Conservation (phyloP, 2,113 vertebrate species). For the Cygnus atratus region DNA sequence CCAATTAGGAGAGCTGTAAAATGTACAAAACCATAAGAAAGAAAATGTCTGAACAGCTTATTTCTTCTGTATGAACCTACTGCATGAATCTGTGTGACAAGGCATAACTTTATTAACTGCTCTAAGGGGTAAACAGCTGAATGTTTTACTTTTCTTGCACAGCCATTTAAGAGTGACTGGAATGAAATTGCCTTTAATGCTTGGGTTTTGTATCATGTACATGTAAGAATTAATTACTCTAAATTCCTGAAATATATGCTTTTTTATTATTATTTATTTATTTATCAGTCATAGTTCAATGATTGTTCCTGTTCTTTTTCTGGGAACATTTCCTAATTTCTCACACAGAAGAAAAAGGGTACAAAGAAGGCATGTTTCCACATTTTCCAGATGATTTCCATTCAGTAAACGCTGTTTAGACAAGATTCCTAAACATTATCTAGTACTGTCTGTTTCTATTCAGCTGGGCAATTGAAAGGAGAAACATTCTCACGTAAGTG, state of each 20-base stretch:
- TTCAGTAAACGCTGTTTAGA: background rate
- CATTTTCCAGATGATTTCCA: background rate
- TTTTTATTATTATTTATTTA: background rate
- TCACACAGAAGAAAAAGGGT: background rate
- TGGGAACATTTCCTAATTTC: background rate
- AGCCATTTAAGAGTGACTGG: background rate
- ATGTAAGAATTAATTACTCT: background rate
- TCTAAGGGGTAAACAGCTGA: background rate
- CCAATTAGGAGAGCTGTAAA: background rate
- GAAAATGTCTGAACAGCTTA: background rate
- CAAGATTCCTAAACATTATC: background rate
- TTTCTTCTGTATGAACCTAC: background rate
- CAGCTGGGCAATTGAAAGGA: background rate
- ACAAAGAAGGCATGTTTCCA: background rate
- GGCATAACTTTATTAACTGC: background rate
- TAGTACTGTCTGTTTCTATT: background rate
- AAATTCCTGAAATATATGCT: background rate
- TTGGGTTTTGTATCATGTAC: background rate
- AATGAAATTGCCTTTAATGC: background rate
- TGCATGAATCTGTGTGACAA: background rate
- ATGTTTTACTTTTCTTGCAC: background rate
- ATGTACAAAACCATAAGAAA: background rate
- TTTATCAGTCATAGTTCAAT: background rate
- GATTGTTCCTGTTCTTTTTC: background rate
- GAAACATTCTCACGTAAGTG: background rate